phyloP scores from a whole-genome alignment of 2,113 vertebrate genomes.

The Labeo rohita region DNA sequence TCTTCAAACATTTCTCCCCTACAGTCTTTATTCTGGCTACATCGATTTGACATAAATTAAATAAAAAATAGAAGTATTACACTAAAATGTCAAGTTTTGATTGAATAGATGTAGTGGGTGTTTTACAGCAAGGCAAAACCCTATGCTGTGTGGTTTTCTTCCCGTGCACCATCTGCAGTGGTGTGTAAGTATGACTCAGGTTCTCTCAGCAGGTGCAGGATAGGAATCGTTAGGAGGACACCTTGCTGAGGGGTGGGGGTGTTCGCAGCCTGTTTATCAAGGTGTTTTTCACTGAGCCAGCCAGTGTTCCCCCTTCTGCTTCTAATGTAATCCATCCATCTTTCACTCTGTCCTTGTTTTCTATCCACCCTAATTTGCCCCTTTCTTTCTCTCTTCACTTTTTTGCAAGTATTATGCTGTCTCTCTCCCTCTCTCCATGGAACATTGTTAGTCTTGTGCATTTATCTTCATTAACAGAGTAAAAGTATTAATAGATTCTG shows the following conservation, averaged over 20 bases:
- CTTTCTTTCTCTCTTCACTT: constrained; percentile 35
- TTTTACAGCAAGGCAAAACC: neutral
- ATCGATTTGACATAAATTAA: neutral
- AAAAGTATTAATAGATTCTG: constrained; percentile 70
- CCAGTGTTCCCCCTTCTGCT: constrained; percentile 51
- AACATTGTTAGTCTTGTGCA: constrained; percentile 59
- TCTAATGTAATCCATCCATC: constrained; percentile 72
- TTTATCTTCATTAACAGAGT: constrained; percentile 74
- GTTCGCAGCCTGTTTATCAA: constrained; percentile 52
- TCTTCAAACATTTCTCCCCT: neutral
- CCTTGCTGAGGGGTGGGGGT: constrained; percentile 46
- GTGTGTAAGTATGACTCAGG: constrained; percentile 39
- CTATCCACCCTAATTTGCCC: constrained; percentile 6
- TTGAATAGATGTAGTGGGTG: neutral
- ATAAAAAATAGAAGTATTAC: neutral
- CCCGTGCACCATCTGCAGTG: neutral
- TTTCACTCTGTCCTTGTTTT: constrained; percentile 66
- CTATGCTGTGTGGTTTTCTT: neutral
- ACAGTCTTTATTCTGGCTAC: neutral
- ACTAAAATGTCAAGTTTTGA: neutral
- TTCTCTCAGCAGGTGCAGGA: constrained; percentile 50
- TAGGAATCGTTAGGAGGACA: constrained; percentile 60
- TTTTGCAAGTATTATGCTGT: constrained; percentile 3
- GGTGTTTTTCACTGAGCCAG: constrained; percentile 61
- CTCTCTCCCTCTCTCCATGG: constrained; percentile 50